Conservation (phyloP, 2,113 vertebrate genomes). For the Cynopterus brachyotis region DNA sequence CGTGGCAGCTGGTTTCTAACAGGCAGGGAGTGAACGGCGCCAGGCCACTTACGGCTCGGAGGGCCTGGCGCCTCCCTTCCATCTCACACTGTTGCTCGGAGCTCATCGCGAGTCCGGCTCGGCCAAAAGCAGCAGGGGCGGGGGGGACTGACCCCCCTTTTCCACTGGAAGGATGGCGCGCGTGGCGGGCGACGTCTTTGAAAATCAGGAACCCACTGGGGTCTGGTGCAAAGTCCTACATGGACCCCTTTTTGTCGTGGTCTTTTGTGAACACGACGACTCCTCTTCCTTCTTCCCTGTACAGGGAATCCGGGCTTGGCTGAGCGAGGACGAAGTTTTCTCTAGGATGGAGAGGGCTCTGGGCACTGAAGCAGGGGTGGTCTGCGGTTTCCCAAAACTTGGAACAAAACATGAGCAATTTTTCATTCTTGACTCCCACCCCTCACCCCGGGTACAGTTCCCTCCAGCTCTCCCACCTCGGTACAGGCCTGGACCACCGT, state of each 20-base stretch:
- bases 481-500: neutral
- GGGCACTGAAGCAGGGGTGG: neutral
- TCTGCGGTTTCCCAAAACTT: neutral
- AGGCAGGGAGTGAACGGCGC: too few relatives aligned
- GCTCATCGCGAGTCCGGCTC: neutral
- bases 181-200: neutral
- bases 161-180: neutral
- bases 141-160: neutral
- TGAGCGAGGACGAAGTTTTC: neutral
- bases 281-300: neutral
- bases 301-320: neutral
- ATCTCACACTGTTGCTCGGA: neutral
- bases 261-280: neutral
- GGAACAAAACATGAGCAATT: neutral
- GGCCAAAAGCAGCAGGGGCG: neutral
- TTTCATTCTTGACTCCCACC: neutral
- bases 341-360: neutral
- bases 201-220: neutral
- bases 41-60: neutral
- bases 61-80: neutral
- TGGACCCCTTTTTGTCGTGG: neutral
- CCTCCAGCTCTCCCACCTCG: neutral
- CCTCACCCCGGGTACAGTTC: neutral
- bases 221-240: neutral
- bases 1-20: neutral